Percentiles rank a stretch among this genome's conserved stretches.
phyloP scores from a whole-genome alignment of 2,888 invertebrate species.

The Rotaria macrura region DNA sequence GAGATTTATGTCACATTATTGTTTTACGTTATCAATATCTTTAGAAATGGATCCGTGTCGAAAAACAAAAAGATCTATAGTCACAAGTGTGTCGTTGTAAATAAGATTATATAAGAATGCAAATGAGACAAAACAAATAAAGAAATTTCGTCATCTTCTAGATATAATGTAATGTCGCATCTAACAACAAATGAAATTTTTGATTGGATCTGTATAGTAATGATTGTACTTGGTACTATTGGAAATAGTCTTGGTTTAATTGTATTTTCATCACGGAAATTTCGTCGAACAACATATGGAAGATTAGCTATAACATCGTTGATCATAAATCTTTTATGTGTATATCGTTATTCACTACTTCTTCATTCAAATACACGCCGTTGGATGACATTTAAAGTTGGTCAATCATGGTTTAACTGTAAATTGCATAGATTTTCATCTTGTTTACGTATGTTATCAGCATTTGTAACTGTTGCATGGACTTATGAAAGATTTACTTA shows the following conservation, averaged over 20 bases:
- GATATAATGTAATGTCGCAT: neutral
- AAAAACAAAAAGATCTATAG: too few species aligned
- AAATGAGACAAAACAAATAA: too few species aligned
- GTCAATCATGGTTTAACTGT: neutral
- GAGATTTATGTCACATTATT: too few species aligned
- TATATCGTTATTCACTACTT: too few species aligned
- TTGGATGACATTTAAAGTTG: too few species aligned
- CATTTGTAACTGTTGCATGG: neutral
- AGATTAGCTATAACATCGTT: neutral
- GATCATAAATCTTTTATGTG: too few species aligned
- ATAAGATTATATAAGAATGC: too few species aligned
- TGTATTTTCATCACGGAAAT: constrained; percentile 11
- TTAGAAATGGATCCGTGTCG: too few species aligned
- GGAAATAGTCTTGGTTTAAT: neutral
- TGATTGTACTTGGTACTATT: neutral
- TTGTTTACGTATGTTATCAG: neutral
- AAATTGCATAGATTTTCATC: neutral
- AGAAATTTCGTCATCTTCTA: neutral
- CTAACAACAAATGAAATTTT: neutral
- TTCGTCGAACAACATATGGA: constrained; percentile 4
- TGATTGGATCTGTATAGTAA: constrained; percentile 12
- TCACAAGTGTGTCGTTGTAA: too few species aligned
- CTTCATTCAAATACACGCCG: too few species aligned
- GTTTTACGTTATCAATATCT: too few species aligned
- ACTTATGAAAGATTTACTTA: neutral